Evolutionary conservation across 2,888 invertebrate species (phyloP).

Genomic region (Aphrophora alni): DNA sequence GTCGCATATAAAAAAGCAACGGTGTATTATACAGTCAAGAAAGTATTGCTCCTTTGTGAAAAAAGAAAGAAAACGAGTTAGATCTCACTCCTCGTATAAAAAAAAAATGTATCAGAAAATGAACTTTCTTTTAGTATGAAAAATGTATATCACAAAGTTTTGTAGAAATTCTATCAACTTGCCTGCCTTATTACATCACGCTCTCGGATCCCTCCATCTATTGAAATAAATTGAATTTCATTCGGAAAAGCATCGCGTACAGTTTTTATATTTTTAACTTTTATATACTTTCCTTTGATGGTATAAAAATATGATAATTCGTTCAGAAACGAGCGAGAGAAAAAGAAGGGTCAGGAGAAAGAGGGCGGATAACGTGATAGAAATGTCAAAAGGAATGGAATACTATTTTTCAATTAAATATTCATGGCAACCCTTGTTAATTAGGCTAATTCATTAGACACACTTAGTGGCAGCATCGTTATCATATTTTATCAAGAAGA

Average conservation of each 20-base stretch:
- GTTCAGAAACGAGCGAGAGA: constrained; percentile 43
- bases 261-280: constrained; percentile 47
- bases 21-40: constrained; percentile 26
- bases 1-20: constrained; percentile 35
- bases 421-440: constrained; percentile 37
- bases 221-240: constrained; percentile 46
- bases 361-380: constrained; percentile 7
- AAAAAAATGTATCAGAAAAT: constrained; percentile 39
- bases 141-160: constrained; percentile 51
- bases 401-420: constrained; percentile 39
- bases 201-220: constrained; percentile 36
- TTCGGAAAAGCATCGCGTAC: constrained; percentile 39
- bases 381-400: constrained; percentile 39
- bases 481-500: constrained; percentile 37
- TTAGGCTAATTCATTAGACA: constrained; percentile 41
- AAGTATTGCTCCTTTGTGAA: constrained; percentile 37
- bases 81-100: constrained; percentile 26
- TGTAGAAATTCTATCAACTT: constrained; percentile 51
- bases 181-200: constrained; percentile 43
- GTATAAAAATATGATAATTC: constrained; percentile 54
- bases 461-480: constrained; percentile 41
- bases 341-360: constrained; percentile 14
- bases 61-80: constrained; percentile 30
- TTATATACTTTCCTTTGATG: constrained; percentile 52
- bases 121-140: constrained; percentile 45